Evolutionary conservation across 2,888 invertebrate genomes (phyloP).

Genomic region (Phytoseiulus persimilis): DNA sequence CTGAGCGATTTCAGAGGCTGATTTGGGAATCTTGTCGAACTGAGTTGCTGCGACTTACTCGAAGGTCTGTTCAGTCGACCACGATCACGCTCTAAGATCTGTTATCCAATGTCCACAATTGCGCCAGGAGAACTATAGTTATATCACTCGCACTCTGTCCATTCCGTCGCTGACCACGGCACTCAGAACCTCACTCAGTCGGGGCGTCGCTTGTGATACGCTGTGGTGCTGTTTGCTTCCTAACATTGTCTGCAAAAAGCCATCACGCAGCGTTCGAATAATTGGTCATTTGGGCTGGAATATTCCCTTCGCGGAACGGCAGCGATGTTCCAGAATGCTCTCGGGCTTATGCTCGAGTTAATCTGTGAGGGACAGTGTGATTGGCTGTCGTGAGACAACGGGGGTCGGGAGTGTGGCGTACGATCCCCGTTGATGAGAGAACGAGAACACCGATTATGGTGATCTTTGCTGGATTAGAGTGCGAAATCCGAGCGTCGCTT

Average conservation of each 20-base stretch:
- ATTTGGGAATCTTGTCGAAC: background rate
- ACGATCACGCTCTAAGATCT: background rate
- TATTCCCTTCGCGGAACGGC: too few relatives aligned
- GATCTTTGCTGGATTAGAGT: too few relatives aligned
- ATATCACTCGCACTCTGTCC: background rate
- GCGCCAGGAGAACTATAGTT: background rate
- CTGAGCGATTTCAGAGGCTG: background rate
- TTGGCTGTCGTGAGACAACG: too few relatives aligned
- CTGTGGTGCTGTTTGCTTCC: background rate
- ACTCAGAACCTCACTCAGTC: background rate
- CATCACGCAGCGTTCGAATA: too few relatives aligned
- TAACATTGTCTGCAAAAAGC: background rate
- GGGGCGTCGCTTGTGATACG: conserved; percentile 34
- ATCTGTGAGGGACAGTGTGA: too few relatives aligned
- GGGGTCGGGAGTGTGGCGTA: too few relatives aligned
- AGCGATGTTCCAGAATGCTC: too few relatives aligned
- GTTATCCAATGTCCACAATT: background rate
- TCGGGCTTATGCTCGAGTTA: too few relatives aligned
- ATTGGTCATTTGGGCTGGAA: too few relatives aligned
- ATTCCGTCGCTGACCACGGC: background rate
- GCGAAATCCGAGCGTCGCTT: too few relatives aligned
- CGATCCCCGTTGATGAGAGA: too few relatives aligned
- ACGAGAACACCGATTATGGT: too few relatives aligned
- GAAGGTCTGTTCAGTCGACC: background rate
- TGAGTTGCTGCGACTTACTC: background rate